Evolutionary conservation across 1,140 invertebrate genomes (phyloP).

Genomic region (Sarcophaga peregrina): DNA sequence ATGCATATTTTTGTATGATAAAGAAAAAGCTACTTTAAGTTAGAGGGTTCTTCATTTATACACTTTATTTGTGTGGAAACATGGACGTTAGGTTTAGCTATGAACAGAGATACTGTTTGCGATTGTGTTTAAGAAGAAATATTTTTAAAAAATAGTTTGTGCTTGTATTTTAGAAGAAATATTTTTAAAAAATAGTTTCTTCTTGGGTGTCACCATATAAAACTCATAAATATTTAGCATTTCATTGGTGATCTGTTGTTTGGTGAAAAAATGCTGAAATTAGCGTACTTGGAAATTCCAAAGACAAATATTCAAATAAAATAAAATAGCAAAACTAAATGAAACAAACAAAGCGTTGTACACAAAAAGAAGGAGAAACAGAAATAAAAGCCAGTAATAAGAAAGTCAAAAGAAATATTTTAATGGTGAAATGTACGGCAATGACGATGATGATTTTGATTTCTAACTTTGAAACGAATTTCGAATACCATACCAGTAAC

Average conservation of each 20-base stretch:
- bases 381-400: not conserved
- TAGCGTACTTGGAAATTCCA: not conserved
- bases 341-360: not conserved
- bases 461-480: not conserved
- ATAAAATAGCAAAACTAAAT: no score
- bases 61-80: not conserved
- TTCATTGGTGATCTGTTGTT: not conserved
- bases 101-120: no score
- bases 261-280: not conserved
- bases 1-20: not conserved
- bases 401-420: not conserved
- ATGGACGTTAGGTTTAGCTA: no score
- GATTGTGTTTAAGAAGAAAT: no score
- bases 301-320: not conserved
- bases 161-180: no score
- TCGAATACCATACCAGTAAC: not conserved
- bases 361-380: not conserved
- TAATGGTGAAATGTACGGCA: not conserved
- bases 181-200: no score
- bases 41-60: not conserved
- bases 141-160: no score
- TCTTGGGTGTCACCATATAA: no score
- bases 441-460: not conserved
- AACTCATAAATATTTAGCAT: no score
- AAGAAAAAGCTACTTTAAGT: not conserved